Conservation (phyloP, 2,888 invertebrate species). For the Morpho deidamia region DNA sequence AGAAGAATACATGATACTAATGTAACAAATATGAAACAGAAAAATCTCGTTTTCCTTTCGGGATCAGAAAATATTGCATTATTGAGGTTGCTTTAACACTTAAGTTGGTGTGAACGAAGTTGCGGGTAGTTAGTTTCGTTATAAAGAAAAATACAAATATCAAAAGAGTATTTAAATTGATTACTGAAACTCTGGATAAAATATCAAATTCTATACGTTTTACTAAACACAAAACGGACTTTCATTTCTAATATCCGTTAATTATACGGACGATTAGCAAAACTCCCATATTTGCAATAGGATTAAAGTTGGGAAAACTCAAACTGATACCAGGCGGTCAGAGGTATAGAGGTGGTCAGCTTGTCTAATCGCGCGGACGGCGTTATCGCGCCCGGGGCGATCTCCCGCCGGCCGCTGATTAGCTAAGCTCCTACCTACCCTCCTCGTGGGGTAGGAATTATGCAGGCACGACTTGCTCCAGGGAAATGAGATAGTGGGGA, state of each 20-base stretch:
- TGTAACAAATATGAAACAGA: no score
- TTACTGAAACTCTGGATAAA: no score
- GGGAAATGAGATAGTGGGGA: slow-evolving; percentile 38
- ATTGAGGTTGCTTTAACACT: no score
- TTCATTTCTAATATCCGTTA: slow-evolving; percentile 14
- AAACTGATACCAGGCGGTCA: slow-evolving; percentile 48
- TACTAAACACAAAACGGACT: background rate
- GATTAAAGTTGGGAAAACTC: slow-evolving; percentile 32
- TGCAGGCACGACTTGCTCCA: slow-evolving; percentile 60
- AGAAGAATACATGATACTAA: no score
- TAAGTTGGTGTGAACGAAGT: no score
- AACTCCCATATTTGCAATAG: slow-evolving; percentile 17
- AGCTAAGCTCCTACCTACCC: slow-evolving; percentile 68
- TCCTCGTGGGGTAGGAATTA: slow-evolving; percentile 63
- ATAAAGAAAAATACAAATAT: no score
- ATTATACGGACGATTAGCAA: slow-evolving; percentile 18
- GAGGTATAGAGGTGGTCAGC: slow-evolving; percentile 62
- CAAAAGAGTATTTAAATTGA: no score
- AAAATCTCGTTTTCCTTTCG: no score
- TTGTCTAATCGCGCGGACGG: slow-evolving; percentile 70
- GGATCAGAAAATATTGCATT: no score
- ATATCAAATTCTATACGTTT: background rate
- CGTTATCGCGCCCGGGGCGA: slow-evolving; percentile 70
- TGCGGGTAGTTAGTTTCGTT: no score
- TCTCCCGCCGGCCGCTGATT: slow-evolving; percentile 68